Percentiles rank a stretch among this genome's conserved stretches.
These are phyloP conservation scores for Oxyteleia sp. DNA, from an alignment of 2,888 invertebrate species.

Conservation along the genomic window DNA sequence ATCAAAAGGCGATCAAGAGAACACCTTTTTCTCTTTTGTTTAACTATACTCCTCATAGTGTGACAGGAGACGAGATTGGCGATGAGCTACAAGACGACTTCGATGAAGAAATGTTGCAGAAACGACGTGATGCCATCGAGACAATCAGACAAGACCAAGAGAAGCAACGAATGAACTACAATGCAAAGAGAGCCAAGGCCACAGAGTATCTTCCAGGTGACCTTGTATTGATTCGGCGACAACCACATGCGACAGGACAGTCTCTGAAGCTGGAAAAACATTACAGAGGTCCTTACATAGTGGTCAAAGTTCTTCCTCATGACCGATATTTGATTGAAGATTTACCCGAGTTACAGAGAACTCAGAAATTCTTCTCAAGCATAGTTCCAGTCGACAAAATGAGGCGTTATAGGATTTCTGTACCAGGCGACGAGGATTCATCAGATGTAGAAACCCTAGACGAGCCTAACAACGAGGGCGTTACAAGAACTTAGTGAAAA, in stretches of 20 bases:
- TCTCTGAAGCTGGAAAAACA: constrained; percentile 73
- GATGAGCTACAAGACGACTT: constrained; percentile 20
- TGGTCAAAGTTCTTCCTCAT: constrained; percentile 73
- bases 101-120: constrained; percentile 16
- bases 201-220: constrained; percentile 70
- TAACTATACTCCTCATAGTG: constrained; percentile 15
- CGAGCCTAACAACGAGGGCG: not conserved
- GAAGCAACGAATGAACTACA: not conserved
- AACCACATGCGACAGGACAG: constrained; percentile 70
- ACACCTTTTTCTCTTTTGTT: constrained; percentile 36
- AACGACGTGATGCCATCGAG: constrained; percentile 13
- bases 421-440: not conserved
- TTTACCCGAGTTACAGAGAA: constrained; percentile 67
- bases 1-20: constrained; percentile 33
- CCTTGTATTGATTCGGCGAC: constrained; percentile 71
- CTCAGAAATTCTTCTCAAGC: constrained; percentile 46
- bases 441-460: not conserved
- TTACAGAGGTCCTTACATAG: constrained; percentile 75
- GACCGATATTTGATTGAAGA: constrained; percentile 76
- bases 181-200: constrained; percentile 33
- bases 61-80: constrained; percentile 27
- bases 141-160: constrained; percentile 9
- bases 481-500: no score
- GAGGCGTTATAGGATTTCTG: constrained; percentile 7
- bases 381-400: constrained; percentile 72